Base-by-base conservation (phyloP, 2,113 vertebrate species). In the Oxygymnocypris stewartii region DNA sequence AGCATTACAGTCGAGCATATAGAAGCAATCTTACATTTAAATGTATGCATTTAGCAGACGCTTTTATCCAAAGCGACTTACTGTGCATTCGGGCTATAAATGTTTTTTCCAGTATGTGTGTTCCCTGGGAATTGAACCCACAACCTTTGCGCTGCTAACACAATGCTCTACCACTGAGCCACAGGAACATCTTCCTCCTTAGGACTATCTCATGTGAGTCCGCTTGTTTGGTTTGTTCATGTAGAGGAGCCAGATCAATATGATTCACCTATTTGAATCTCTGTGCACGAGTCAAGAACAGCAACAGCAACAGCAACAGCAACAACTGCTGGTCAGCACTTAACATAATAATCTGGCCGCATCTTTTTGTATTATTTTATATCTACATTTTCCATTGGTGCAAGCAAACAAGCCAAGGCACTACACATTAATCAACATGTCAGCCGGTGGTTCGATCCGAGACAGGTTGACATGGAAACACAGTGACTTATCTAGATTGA, bases 381-480 rank as follows among this genome's bases (percentile, higher is more conserved):
- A 49, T 79, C 40, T 74, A 40, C 9, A 65, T 86, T 82, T 87
- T 76, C 69, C 42, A 20, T 49, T 25, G 6, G 49, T 23, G 25
- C 77, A 73, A 35, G 71, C 79, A 82, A 51, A 76, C 57, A 63
- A 75, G n/a, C 57, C 57, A 51, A 51, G 71, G 71, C 79, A 76
- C 40, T 49, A n/a, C 54, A 74, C 44, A 61, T 82, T 87, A 87
- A 87, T 82, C 85, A 87, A 82, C 85, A 4, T 65, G 18, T 87
- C 71, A 82, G 44, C 47, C 35, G 2, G 81, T 63, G 44, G 25
- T 67, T 86, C 37, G n/a, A 28, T 40, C 47, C 5, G 44, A 87
- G 54, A 82, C 69, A 61, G 16, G 79, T 44, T 75, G 37, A 82
- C 47, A 59, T 80, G 80, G 71, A 76, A 81, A 61, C 67, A 23